Base-by-base conservation (phyloP, 2,888 invertebrate genomes). In the Eumerus sabulonum region DNA sequence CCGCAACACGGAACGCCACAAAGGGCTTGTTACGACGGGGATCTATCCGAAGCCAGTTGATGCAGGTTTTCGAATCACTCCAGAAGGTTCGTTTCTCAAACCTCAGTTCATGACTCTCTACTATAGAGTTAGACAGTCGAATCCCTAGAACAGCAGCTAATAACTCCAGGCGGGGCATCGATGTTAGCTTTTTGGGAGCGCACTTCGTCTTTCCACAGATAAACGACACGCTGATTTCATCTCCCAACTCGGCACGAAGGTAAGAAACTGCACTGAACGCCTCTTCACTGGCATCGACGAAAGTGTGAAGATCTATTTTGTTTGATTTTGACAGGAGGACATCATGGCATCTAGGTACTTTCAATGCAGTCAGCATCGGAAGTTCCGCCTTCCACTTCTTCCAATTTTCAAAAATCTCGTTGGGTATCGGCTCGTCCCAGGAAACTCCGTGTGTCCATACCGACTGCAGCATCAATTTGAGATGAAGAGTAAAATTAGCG, bases 1-100 rank as follows among this genome's bases (percentile, higher is more conserved):
- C 71, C 1, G 54, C 73, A 3, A 76, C 40, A 17, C 81, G 27
- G n/a, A 73, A 74, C 59, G 67, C 70, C 1, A 79, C n/a, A 16
- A 82, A 82, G 44, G 74, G 72, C 16, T 70, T 66, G 42, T 66
- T 63, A 7, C 27, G 51, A 57, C 83, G 68, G 1, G 81, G 79
- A 7, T 84, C 82, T 4, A 82, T 82, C 19, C 72, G 40, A 18
- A 84, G 51, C 84, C 84, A 83, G 51, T 56, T 64, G 38, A 84
- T 35, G 27, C 82, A 82, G 14, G 74, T 53, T 77, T 53, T 81
- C 9, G 84, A 83, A 51, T 84, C 83, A 1, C 82, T 72, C 83
- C 83, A 84, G 45, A 81, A 82, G 9, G 54, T n/a, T 0, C 14
- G 71, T 4, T 59, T 16, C 1, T 16, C n/a, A 14, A 82, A 63